Conservation (phyloP, 1,140 invertebrate species). For the Campodea augens region DNA sequence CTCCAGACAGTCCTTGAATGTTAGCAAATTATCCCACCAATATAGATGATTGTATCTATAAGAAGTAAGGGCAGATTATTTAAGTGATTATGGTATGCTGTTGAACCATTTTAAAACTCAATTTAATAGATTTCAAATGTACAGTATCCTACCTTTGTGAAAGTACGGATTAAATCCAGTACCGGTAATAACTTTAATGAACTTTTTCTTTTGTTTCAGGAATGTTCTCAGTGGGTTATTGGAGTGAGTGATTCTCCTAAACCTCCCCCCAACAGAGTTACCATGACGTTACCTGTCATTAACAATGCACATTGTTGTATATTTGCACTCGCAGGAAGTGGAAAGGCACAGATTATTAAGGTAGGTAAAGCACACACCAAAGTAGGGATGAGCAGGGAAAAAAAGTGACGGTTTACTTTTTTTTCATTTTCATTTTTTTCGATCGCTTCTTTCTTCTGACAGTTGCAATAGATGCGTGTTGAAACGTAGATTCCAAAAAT, state of each 20-base stretch:
- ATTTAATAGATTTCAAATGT: too few relatives aligned
- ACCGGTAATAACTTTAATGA: not conserved
- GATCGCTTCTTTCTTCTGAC: too few relatives aligned
- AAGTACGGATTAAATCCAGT: not conserved
- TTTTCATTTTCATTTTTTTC: too few relatives aligned
- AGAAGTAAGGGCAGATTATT: too few relatives aligned
- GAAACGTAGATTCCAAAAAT: too few relatives aligned
- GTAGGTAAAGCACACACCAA: conserved; percentile 31
- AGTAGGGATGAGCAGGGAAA: too few relatives aligned
- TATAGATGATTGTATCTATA: too few relatives aligned
- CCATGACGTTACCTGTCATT: conserved; percentile 79
- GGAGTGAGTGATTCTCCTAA: conserved; percentile 85
- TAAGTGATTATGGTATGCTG: too few relatives aligned
- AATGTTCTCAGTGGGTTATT: conserved; percentile 71
- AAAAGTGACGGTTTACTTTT: too few relatives aligned
- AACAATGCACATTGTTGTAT: conserved; percentile 68
- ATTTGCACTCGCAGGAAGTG: conserved; percentile 62
- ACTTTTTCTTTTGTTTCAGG: conserved; percentile 11
- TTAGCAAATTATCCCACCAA: too few relatives aligned
- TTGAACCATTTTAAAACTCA: conserved; percentile 5
- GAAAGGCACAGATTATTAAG: conserved; percentile 79
- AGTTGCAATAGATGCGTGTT: too few relatives aligned
- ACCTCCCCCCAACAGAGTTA: conserved; percentile 75
- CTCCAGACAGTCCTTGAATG: too few relatives aligned
- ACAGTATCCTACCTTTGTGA: not conserved